Evolutionary conservation across 2,797 vertebrate species (phyloP).

Genomic region (Sparidentex hasta): DNA sequence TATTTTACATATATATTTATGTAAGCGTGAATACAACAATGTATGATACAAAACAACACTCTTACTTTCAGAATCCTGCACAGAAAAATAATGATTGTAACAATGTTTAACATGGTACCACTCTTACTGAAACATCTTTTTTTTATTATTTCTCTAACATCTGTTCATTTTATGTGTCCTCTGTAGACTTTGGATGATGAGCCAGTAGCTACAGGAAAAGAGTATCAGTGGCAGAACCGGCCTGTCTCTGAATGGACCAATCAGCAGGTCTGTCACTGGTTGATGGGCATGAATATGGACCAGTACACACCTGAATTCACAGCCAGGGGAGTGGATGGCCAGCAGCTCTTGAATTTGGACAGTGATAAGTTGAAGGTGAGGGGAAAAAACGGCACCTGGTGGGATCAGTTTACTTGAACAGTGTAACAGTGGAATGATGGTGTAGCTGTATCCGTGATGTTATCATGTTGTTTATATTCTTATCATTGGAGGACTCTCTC

Average conservation of each 20-base stretch:
- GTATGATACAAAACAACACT: not conserved
- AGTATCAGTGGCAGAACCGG: slow-evolving; percentile 93
- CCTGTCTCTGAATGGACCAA: slow-evolving; percentile 91
- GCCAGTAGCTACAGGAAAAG: slow-evolving; percentile 85
- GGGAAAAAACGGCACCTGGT: not conserved
- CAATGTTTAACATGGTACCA: accelerated
- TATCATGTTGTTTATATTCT: not conserved
- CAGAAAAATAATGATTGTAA: not conserved
- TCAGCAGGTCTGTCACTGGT: slow-evolving; percentile 92
- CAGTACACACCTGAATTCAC: slow-evolving; percentile 91
- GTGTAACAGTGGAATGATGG: not conserved
- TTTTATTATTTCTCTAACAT: slow-evolving; percentile 3
- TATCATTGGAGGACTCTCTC: not conserved
- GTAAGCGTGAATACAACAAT: not conserved
- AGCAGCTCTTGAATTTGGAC: slow-evolving; percentile 89
- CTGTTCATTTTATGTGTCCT: slow-evolving; percentile 41
- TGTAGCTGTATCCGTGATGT: not conserved
- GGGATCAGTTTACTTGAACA: not conserved
- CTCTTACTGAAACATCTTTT: not conserved
- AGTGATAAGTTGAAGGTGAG: slow-evolving; percentile 92
- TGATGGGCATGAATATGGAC: slow-evolving; percentile 94
- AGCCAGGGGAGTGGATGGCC: slow-evolving; percentile 88
- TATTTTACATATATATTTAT: too few relatives aligned
- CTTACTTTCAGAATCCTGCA: not conserved
- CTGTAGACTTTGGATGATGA: slow-evolving; percentile 90